These are phyloP conservation scores for Leptinotarsa juncta DNA, from an alignment of 2,888 invertebrate genomes.

Conservation along the genomic window DNA sequence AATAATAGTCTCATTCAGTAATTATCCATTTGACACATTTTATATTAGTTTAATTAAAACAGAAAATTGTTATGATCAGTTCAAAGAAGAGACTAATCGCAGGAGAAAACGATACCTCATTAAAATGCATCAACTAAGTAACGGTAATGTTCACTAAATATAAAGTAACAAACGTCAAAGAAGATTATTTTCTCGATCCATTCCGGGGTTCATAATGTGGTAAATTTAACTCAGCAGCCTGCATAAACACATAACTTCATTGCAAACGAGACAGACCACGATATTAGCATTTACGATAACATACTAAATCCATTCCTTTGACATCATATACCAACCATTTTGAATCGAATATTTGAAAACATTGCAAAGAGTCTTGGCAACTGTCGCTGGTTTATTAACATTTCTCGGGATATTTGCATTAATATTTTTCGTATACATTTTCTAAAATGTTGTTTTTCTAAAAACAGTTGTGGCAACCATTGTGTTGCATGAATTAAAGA, in stretches of 20 bases:
- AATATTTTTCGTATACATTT: constrained; percentile 1
- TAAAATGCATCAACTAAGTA: constrained; percentile 10
- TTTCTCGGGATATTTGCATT: constrained; percentile 29
- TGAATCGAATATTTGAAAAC: constrained; percentile 44
- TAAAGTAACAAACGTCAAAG: constrained; percentile 11
- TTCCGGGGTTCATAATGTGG: constrained; percentile 43
- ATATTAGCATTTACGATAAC: constrained; percentile 46
- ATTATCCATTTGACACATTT: too few relatives aligned
- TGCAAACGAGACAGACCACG: constrained; percentile 44
- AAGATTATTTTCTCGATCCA: constrained; percentile 11
- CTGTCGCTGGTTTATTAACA: constrained; percentile 37
- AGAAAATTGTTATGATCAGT: not conserved
- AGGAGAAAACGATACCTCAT: not conserved
- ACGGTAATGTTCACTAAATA: constrained; percentile 8
- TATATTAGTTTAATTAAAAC: too few relatives aligned
- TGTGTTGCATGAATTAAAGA: not conserved
- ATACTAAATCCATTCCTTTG: constrained; percentile 41
- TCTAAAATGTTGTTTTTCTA: not conserved
- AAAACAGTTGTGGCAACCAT: constrained; percentile 8
- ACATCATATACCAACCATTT: constrained; percentile 32
- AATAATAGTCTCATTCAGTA: too few relatives aligned
- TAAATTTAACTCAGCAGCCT: constrained; percentile 45
- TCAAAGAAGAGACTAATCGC: not conserved
- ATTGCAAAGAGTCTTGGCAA: constrained; percentile 45
- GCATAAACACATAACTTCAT: constrained; percentile 49